Conservation (phyloP, 2,797 vertebrate species). For the Myoxocephalus aenaeus region DNA sequence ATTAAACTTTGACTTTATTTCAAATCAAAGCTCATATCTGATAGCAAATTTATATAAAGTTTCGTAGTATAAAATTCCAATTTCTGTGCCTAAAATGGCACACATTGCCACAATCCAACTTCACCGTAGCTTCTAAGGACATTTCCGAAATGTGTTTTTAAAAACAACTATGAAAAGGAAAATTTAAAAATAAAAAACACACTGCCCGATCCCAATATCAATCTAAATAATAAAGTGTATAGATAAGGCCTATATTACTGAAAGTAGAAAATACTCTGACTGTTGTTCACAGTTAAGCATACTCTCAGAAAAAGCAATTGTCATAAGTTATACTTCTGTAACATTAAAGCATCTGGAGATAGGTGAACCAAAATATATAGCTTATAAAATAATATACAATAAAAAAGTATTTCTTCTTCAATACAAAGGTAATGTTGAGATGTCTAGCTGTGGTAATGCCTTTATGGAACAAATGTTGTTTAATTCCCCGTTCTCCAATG, state of each 20-base stretch:
- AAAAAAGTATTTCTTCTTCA: background rate
- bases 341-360: too few relatives aligned
- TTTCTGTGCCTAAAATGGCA: background rate
- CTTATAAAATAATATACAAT: background rate
- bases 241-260: background rate
- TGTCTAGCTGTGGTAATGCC: background rate
- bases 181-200: too few relatives aligned
- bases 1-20: background rate
- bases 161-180: background rate
- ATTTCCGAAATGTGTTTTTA: background rate
- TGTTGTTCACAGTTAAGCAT: background rate
- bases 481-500: conserved; percentile 9
- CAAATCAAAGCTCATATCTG: background rate
- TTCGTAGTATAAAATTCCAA: background rate
- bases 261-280: background rate
- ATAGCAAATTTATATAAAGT: too few relatives aligned
- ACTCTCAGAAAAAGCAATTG: background rate
- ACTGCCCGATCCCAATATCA: background rate
- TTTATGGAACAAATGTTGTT: background rate
- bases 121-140: background rate
- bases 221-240: background rate
- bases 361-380: background rate
- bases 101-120: background rate
- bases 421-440: background rate
- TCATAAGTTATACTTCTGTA: too few relatives aligned